phyloP scores from a whole-genome alignment of 2,113 vertebrate genomes.

The Lepidothrix coronata region DNA sequence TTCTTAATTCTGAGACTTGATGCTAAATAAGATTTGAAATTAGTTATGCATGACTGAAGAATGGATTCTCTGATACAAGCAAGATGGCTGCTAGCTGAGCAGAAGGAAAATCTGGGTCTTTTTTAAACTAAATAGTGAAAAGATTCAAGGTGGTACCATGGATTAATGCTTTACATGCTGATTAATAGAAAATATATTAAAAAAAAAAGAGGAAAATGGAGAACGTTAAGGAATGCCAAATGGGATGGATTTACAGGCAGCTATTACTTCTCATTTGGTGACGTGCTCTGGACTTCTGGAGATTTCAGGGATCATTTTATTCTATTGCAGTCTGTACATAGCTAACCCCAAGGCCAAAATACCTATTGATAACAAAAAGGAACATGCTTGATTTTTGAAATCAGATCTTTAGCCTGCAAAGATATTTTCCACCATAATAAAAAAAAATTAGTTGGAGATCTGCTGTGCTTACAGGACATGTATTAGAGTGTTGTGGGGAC shows the following conservation, averaged over 20 bases:
- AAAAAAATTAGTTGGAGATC: background rate
- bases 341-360: background rate
- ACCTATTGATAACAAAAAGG: background rate
- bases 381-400: background rate
- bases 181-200: background rate
- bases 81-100: background rate
- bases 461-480: background rate
- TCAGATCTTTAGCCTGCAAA: background rate
- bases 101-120: background rate
- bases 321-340: background rate
- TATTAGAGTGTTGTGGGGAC: background rate
- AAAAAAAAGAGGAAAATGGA: background rate
- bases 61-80: background rate
- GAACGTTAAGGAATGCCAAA: background rate
- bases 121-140: background rate
- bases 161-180: background rate
- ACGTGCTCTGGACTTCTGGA: background rate
- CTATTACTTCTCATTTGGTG: background rate
- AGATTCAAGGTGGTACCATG: background rate
- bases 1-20: conserved; percentile 72
- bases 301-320: background rate
- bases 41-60: conserved; percentile 47
- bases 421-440: background rate
- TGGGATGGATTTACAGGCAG: background rate
- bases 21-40: conserved; percentile 73